A percentile compares a stretch with the other conserved stretches of the same genome.
Conservation (phyloP, 2,113 vertebrate genomes). For the Pseudopodoces humilis region DNA sequence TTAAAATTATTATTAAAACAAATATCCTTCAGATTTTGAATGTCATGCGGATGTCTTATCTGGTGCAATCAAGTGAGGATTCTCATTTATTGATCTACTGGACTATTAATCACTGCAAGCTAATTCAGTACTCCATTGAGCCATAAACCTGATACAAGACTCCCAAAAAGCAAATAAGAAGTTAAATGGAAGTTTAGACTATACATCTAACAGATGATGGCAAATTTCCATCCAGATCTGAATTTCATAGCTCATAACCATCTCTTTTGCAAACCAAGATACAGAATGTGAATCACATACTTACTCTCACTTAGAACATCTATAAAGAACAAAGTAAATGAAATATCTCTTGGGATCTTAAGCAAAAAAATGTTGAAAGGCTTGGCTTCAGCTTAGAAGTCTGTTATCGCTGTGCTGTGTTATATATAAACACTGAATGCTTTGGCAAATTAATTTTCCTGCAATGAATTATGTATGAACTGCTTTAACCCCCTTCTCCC, state of each 20-base stretch:
- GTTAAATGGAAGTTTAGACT: background rate
- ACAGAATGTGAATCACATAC: background rate
- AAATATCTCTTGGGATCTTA: background rate
- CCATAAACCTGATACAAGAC: background rate
- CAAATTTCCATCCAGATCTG: background rate
- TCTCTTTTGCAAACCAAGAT: background rate
- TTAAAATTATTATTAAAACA: background rate
- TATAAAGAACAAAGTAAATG: background rate
- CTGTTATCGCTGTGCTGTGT: background rate
- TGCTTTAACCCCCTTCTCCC: background rate
- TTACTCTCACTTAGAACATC: background rate
- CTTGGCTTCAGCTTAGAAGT: background rate
- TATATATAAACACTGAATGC: background rate
- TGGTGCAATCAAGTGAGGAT: background rate
- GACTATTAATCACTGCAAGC: background rate
- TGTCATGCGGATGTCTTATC: background rate
- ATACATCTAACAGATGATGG: background rate
- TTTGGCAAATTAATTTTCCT: background rate
- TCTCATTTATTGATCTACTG: background rate
- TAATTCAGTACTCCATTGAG: background rate
- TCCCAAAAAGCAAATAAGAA: background rate
- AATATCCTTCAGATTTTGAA: background rate
- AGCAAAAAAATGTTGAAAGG: background rate
- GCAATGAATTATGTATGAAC: constrained; percentile 4
- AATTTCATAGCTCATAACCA: background rate